A percentile compares a stretch with the other conserved stretches of the same genome.
Evolutionary conservation across 2,888 invertebrate genomes (phyloP).

Genomic region (Erpobdella octoculata): DNA sequence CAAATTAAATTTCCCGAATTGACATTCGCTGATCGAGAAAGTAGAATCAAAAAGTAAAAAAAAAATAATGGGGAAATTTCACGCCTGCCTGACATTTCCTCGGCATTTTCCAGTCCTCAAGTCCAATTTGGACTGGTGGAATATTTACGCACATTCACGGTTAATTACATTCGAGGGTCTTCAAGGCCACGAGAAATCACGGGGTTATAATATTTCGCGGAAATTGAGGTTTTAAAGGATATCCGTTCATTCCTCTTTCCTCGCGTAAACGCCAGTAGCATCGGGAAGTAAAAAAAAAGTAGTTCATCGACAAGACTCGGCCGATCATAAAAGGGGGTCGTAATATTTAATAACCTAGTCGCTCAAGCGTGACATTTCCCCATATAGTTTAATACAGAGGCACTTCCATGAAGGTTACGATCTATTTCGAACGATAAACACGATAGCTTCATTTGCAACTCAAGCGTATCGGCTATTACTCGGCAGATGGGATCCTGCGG

Average conservation of each 20-base stretch:
- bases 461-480: not conserved
- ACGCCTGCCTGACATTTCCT: not conserved
- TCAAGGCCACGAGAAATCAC: too few relatives aligned
- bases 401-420: not conserved
- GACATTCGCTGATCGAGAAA: not conserved
- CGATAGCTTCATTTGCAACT: slow-evolving; percentile 9
- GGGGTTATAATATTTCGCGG: too few relatives aligned
- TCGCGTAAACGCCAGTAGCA: not conserved
- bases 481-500: not conserved
- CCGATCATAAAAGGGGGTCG: slow-evolving; percentile 4
- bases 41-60: too few relatives aligned
- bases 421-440: slow-evolving; percentile 1
- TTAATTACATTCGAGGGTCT: not conserved
- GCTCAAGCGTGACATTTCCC: not conserved
- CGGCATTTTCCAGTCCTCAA: too few relatives aligned
- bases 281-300: not conserved
- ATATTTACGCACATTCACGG: not conserved
- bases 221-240: not conserved
- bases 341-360: slow-evolving; percentile 7
- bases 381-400: slow-evolving; percentile 3
- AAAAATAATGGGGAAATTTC: not conserved
- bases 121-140: slow-evolving; percentile 1
- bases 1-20: not conserved
- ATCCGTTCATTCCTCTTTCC: not conserved
- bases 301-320: not conserved